A percentile compares a stretch with the other conserved stretches of the same genome.
Evolutionary conservation across 1,140 invertebrate species (phyloP).

Genomic region (Subanguina moxae): DNA sequence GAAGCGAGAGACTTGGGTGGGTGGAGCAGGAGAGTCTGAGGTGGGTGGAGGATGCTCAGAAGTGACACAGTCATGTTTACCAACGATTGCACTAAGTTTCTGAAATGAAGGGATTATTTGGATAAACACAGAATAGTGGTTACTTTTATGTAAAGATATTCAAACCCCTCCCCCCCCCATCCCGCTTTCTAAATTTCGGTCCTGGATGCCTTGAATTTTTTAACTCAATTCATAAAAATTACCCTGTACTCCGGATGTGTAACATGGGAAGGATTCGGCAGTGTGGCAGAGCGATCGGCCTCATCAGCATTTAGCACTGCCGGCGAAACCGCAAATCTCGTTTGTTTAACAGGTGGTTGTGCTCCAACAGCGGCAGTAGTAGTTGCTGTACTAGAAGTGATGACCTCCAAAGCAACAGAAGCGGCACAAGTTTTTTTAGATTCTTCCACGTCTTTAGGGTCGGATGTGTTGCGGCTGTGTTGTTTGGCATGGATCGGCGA

Average conservation of each 20-base stretch:
- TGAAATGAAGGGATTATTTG: background rate
- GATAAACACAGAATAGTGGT: background rate
- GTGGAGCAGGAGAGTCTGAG: background rate
- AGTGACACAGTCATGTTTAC: background rate
- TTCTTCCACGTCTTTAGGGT: background rate
- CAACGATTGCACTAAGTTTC: background rate
- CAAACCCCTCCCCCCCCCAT: no score
- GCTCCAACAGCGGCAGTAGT: background rate
- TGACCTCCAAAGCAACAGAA: background rate
- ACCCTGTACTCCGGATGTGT: background rate
- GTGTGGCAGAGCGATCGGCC: background rate
- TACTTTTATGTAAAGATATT: no score
- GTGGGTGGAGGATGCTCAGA: slow-evolving; percentile 11
- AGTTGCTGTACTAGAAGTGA: background rate
- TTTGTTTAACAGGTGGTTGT: background rate
- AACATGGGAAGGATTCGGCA: background rate
- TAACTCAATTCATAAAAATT: background rate
- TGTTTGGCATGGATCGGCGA: slow-evolving; percentile 5
- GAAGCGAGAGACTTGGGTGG: slow-evolving; percentile 22
- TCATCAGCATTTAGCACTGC: background rate
- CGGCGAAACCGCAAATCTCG: background rate
- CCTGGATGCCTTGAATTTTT: no score
- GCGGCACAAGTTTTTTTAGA: background rate
- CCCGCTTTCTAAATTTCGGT: no score
- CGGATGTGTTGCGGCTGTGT: background rate